Percentiles rank a stretch among this genome's conserved stretches.
These are phyloP conservation scores for Pluvialis apricaria DNA, from an alignment of 2,113 vertebrate genomes.

Conservation along the genomic window DNA sequence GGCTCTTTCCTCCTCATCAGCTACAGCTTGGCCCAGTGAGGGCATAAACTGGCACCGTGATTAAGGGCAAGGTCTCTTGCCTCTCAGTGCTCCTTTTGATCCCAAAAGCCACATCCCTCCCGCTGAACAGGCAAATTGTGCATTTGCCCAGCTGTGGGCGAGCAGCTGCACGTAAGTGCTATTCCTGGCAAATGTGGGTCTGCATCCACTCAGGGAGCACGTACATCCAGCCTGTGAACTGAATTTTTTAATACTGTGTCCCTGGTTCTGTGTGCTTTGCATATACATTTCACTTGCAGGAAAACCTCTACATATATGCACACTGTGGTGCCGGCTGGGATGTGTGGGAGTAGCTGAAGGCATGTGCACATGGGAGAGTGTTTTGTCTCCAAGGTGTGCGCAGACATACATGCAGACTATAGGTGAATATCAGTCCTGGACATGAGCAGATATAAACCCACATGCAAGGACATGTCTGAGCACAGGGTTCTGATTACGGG, in stretches of 20 bases:
- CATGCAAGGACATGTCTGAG: background rate
- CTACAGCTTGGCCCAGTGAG: background rate
- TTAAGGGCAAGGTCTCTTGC: background rate
- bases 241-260: background rate
- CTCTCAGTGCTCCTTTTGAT: background rate
- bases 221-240: background rate
- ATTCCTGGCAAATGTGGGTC: constrained; percentile 39
- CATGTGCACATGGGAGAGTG: background rate
- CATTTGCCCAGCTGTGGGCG: background rate
- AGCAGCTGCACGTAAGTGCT: constrained; percentile 12
- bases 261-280: background rate
- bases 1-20: background rate
- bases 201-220: background rate
- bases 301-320: background rate
- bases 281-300: background rate
- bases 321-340: background rate
- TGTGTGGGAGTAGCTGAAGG: background rate
- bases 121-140: background rate
- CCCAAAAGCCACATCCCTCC: background rate
- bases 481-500: background rate
- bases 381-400: background rate
- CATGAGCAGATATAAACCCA: background rate
- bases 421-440: background rate
- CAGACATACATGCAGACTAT: rapidly evolving
- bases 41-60: background rate